Percentiles rank a stretch among this genome's conserved stretches.
Evolutionary conservation across 1,140 invertebrate genomes (phyloP).

Genomic region (Carposina sasakii): DNA sequence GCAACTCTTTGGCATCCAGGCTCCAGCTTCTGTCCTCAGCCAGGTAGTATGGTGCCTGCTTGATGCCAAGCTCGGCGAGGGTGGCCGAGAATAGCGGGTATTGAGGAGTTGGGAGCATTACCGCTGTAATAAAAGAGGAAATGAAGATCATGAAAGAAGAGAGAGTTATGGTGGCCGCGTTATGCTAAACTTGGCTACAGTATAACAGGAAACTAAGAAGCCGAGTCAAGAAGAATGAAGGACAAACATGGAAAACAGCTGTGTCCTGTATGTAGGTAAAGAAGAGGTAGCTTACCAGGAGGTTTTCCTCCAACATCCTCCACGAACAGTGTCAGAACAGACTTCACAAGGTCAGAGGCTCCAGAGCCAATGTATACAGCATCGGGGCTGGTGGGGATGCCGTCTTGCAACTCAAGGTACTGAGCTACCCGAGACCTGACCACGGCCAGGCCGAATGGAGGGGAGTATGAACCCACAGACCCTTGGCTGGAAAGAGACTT

Average conservation of each 20-base stretch:
- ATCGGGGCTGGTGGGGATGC: constrained; percentile 71
- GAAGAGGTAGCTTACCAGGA: constrained; percentile 35
- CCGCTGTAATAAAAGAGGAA: too few relatives aligned
- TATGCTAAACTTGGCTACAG: too few relatives aligned
- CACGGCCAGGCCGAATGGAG: constrained; percentile 79
- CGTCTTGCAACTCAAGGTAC: constrained; percentile 81
- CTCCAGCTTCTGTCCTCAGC: constrained; percentile 94
- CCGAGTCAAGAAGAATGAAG: too few relatives aligned
- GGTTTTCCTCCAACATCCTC: constrained; percentile 37
- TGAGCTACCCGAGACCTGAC: constrained; percentile 81
- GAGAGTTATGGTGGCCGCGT: too few relatives aligned
- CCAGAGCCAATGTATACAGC: constrained; percentile 83
- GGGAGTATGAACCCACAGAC: constrained; percentile 81
- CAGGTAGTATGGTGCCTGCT: constrained; percentile 92
- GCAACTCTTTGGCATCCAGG: constrained; percentile 86
- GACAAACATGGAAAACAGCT: too few relatives aligned
- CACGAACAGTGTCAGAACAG: constrained; percentile 38
- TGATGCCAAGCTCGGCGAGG: constrained; percentile 90
- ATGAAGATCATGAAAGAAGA: too few relatives aligned
- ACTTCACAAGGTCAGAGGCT: constrained; percentile 74
- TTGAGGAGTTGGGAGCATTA: constrained; percentile 98
- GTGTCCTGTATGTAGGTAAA: too few relatives aligned
- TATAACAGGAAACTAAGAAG: too few relatives aligned
- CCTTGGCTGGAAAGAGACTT: constrained; percentile 74
- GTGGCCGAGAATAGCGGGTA: constrained; percentile 98